Base-by-base conservation (phyloP, 2,797 vertebrate species). In the Peromyscus eremicus region DNA sequence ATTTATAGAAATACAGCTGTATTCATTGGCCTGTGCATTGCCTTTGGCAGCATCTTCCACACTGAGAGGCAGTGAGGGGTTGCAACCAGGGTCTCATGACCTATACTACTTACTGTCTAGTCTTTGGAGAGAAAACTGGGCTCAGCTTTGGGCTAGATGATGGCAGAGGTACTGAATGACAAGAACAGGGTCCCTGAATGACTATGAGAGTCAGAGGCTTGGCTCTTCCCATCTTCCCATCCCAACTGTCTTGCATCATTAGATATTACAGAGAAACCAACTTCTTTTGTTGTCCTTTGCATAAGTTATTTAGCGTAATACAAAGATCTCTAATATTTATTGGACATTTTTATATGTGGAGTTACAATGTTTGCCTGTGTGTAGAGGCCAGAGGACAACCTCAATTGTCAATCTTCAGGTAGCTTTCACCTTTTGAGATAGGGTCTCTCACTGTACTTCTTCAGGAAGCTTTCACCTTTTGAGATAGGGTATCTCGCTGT, bases 1-100 rank as follows among this genome's bases (percentile, higher is more conserved):
- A 82, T 91, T 95, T 89, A 70, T 43, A 90, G 79, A 92, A 94
- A 70, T 57, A 40, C 17, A 85, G 64, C 34, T 52, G 55, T 32
- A 49, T 43, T 12, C 14, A 27, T 70, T 94, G 84, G 17, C 27
- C 66, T 75, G 34, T 80, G 6, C 62, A 7, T 71, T 70, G 19
- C 23, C 21, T 40, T 1, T 21, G 81, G 68, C 8, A 89, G 55
- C 14, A 75, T 17, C 82, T 75, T 86, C 66, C 37, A 66, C 2
- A 23, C 25, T 32, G 34, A 64, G 46, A 79, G 71, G 34, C 55
- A 37, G 46, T 52, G 70, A 66, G 10, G 29, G 92, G 29, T 64
- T 73, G 32, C 9, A 29, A 3, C 32, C n/a, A 37, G 94, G 32
- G 66, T 40, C 6, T 85, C 14, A 29, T 34, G 40, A 4, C 17